Evolutionary conservation across 53 echinoderm and acorn worm species (phyloP).

Genomic region (Apostichopus leukothele): DNA sequence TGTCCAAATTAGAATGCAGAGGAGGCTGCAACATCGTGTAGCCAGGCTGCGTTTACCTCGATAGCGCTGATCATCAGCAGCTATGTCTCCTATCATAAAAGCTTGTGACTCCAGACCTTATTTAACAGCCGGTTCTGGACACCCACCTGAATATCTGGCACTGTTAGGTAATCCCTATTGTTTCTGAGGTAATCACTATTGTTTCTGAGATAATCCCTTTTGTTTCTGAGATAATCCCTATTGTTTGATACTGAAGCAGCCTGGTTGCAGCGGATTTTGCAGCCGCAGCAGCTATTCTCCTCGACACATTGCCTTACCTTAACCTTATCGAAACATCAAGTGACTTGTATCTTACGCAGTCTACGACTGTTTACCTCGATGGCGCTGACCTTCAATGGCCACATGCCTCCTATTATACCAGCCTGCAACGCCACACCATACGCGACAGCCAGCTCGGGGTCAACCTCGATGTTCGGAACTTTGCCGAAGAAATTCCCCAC

Average conservation of each 20-base stretch:
- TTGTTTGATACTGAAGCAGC: too few relatives aligned
- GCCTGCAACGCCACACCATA: slow-evolving; percentile 86
- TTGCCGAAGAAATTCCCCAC: slow-evolving; percentile 64
- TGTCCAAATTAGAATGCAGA: too few relatives aligned
- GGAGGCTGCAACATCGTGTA: too few relatives aligned
- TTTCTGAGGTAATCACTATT: slow-evolving; percentile 57
- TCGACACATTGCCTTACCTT: neutral
- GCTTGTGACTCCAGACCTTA: slow-evolving; percentile 82
- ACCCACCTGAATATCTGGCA: slow-evolving; percentile 71
- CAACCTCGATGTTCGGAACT: slow-evolving; percentile 69
- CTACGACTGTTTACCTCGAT: slow-evolving; percentile 61
- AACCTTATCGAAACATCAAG: neutral
- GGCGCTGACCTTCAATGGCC: slow-evolving; percentile 88
- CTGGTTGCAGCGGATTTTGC: too few relatives aligned
- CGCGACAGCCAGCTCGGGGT: slow-evolving; percentile 80
- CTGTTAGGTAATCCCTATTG: neutral
- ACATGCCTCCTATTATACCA: slow-evolving; percentile 87
- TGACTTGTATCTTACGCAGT: neutral
- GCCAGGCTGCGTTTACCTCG: slow-evolving; percentile 48
- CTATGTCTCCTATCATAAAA: slow-evolving; percentile 85
- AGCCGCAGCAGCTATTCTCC: too few relatives aligned
- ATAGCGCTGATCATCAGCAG: slow-evolving; percentile 81
- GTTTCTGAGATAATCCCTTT: slow-evolving; percentile 26
- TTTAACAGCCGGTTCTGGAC: slow-evolving; percentile 72
- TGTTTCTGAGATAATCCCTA: neutral